Conservation (phyloP, 2,888 invertebrate species). For the Acanthosoma haemorrhoidale region DNA sequence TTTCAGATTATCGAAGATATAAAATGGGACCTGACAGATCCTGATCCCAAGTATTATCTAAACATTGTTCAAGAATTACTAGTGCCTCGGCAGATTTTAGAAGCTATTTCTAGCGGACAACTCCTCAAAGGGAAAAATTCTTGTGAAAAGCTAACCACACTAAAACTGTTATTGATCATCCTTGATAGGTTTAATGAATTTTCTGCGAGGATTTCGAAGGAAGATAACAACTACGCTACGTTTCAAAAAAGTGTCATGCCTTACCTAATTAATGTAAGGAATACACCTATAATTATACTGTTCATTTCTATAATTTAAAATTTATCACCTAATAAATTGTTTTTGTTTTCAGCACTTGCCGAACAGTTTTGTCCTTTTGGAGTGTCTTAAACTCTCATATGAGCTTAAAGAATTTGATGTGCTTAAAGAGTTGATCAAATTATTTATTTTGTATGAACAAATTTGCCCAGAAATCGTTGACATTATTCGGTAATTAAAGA, state of each 20-base stretch:
- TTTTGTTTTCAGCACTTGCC: slow-evolving; percentile 13
- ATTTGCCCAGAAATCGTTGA: slow-evolving; percentile 18
- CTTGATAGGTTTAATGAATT: neutral
- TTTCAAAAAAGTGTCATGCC: neutral
- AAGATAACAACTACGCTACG: neutral
- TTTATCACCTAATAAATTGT: neutral
- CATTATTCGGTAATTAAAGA: slow-evolving; percentile 6
- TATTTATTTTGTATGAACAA: slow-evolving; percentile 19
- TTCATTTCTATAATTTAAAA: neutral
- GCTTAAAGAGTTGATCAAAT: neutral
- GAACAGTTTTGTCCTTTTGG: neutral
- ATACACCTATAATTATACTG: too few relatives aligned
- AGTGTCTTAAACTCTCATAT: neutral
- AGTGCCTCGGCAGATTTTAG: slow-evolving; percentile 18
- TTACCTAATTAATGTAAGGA: slow-evolving; percentile 16
- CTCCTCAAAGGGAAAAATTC: neutral
- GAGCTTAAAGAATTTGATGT: neutral
- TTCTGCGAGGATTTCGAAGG: neutral
- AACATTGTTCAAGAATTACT: slow-evolving; percentile 7
- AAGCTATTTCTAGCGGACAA: neutral
- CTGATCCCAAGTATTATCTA: neutral
- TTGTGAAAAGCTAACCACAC: neutral
- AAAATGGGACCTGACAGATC: neutral
- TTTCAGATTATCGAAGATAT: neutral
- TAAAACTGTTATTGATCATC: neutral